Base-by-base conservation (phyloP, 2,888 invertebrate genomes). In the Agapostemon virescens region DNA sequence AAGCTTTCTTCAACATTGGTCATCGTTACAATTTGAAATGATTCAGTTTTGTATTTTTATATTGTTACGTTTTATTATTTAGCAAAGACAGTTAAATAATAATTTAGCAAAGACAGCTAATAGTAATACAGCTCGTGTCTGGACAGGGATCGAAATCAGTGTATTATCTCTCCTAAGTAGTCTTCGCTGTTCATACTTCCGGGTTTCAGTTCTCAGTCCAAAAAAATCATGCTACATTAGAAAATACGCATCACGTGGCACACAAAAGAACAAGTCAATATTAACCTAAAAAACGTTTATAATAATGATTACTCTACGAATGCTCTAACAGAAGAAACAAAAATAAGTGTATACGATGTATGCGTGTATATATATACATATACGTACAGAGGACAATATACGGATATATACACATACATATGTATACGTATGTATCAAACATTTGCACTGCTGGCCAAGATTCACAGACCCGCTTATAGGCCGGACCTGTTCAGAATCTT, bases 201-300 rank as follows among this genome's bases (percentile, higher is more conserved):
- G 77, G 73, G 66, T 75, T 77, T 81, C 49, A 64, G 58, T 83
- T 81, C 72, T 79, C 73, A 79, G 86, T 90, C 88, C 86, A 84
- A 86, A 82, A 88, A 90, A n/a, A 90, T 89, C 91, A 90, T 90
- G 90, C 91, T 89, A 89, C 89, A 90, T 89, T 86, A 89, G 88
- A 90, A 88, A 90, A 86, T 89, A 90, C 88, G 89, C 86, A 91
- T 89, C 87, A 90, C 87, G 89, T 88, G 83, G 84, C 88, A 90
- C 88, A 91, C 89, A 90, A 88, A 87, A 85, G 76, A 87, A 87
- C 83, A 85, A 87, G 87, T 84, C 82, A 87, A 86, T 82, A 76
- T 85, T n/a, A 87, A 87, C 85, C 83, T 86, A 86, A 86, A 79
- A 72, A 85, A 86, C 84, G 85, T 83, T 86, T 77, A 86, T 84